Evolutionary conservation across 2,113 vertebrate genomes (phyloP).

Genomic region (Lamprotornis superbus): DNA sequence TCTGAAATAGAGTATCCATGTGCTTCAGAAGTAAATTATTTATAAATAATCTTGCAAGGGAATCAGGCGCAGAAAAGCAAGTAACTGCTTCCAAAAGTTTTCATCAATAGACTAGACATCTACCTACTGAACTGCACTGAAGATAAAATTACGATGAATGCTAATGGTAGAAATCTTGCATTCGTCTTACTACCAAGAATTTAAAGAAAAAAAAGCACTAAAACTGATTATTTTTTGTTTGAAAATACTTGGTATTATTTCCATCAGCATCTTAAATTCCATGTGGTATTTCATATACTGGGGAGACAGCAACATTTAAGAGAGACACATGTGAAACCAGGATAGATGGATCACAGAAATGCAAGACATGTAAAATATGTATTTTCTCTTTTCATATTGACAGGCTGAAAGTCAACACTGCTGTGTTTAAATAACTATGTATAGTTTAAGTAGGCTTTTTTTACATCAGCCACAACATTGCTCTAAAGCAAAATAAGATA

Average conservation of each 20-base stretch:
- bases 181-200: neutral
- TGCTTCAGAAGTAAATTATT: neutral
- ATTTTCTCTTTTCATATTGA: neutral
- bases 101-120: neutral
- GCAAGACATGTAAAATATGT: neutral
- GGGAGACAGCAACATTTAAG: neutral
- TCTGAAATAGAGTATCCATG: neutral
- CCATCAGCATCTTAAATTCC: neutral
- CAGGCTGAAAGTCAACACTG: neutral
- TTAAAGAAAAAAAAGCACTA: neutral
- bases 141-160: neutral
- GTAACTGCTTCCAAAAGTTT: neutral
- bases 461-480: neutral
- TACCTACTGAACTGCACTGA: neutral
- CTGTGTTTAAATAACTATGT: neutral
- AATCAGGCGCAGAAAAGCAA: neutral
- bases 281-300: neutral
- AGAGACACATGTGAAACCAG: neutral
- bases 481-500: neutral
- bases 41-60: neutral
- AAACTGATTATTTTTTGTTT: neutral
- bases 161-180: neutral
- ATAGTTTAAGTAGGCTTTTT: neutral
- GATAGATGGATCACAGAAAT: neutral
- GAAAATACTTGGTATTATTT: neutral